Percentiles rank a stretch among this genome's conserved stretches.
These are phyloP conservation scores for Helogale parvula DNA, from an alignment of 2,113 vertebrate species.

Conservation along the genomic window DNA sequence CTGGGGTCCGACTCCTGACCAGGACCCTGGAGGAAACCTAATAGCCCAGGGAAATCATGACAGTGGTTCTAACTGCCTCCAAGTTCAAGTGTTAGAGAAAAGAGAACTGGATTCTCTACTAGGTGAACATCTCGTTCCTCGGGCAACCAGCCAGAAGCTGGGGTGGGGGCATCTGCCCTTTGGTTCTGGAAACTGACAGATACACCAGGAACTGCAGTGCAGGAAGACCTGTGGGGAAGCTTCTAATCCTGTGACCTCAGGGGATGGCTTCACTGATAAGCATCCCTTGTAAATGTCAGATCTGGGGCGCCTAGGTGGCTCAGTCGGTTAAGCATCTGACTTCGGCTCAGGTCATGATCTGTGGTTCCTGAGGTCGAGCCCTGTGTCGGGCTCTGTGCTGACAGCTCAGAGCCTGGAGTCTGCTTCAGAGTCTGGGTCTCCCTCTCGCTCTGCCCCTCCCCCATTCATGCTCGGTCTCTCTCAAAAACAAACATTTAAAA, in stretches of 20 bases:
- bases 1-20: not conserved
- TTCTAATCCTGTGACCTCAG: not conserved
- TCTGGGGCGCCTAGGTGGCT: not conserved
- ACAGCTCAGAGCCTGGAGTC: no score
- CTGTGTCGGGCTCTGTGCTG: no score
- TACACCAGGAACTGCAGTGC: not conserved
- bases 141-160: not conserved
- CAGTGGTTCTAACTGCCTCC: not conserved
- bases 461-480: no score
- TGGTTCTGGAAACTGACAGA: not conserved
- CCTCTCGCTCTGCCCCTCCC: no score
- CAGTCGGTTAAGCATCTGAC: no score
- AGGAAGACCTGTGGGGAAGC: not conserved
- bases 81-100: not conserved
- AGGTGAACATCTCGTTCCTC: not conserved
- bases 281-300: conserved; percentile 3
- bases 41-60: not conserved
- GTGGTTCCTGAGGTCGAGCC: no score
- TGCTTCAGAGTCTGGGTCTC: no score
- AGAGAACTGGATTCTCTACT: not conserved
- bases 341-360: no score
- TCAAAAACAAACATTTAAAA: no score
- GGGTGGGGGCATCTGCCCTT: not conserved
- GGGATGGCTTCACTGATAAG: conserved; percentile 32
- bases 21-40: not conserved